A percentile compares a stretch with the other conserved stretches of the same genome.
Evolutionary conservation across 2,113 vertebrate species (phyloP).

Genomic region (Cercopithecus mona): DNA sequence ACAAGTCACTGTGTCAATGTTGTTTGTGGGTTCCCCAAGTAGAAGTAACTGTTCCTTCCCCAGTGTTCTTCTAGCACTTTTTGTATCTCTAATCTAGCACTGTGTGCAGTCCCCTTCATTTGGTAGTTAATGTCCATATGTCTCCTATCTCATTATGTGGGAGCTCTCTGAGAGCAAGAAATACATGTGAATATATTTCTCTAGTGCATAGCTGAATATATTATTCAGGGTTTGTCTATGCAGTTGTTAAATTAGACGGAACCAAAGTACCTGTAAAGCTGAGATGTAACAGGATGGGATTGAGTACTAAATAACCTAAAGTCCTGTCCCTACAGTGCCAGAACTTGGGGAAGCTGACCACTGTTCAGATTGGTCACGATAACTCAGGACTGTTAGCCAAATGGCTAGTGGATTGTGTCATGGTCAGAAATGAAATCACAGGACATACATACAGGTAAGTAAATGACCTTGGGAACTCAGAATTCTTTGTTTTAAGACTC

Average conservation of each 20-base stretch:
- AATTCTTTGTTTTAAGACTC: background rate
- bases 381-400: slow-evolving; percentile 97
- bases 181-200: background rate
- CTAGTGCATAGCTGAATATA: background rate
- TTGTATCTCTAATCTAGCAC: background rate
- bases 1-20: background rate
- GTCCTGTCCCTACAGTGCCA: slow-evolving; percentile 90
- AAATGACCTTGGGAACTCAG: background rate
- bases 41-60: background rate
- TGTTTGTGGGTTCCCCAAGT: background rate
- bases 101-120: background rate
- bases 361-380: slow-evolving; percentile 96
- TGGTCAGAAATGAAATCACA: slow-evolving; percentile 98
- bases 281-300: background rate
- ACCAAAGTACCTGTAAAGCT: background rate
- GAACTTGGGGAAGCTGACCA: slow-evolving; percentile 97
- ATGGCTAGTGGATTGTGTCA: slow-evolving; percentile 98
- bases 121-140: background rate
- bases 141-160: background rate
- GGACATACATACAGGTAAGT: slow-evolving; percentile 97
- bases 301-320: slow-evolving; percentile 45
- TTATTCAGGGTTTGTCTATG: background rate
- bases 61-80: background rate
- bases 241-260: background rate
- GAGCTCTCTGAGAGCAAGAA: background rate